Evolutionary conservation across 2,113 vertebrate genomes (phyloP).

Genomic region (Ailuropoda melanoleuca): DNA sequence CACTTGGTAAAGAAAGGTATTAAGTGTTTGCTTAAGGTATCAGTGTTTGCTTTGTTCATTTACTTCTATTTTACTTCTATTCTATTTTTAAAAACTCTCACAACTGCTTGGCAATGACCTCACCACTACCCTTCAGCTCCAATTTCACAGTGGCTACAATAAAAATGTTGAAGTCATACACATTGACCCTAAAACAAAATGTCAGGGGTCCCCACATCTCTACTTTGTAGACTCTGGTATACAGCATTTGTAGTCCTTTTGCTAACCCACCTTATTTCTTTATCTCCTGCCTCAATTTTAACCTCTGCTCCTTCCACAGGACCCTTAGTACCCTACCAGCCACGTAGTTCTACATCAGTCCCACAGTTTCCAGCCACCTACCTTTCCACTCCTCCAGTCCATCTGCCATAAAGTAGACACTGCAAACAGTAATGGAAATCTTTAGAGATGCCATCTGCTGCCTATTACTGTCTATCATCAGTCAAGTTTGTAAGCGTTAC

Average conservation of each 20-base stretch:
- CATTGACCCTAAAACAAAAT: neutral
- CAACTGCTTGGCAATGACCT: neutral
- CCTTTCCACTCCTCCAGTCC: neutral
- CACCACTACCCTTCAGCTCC: neutral
- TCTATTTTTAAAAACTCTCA: no score
- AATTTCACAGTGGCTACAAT: neutral
- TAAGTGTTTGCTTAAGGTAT: no score
- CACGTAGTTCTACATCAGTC: neutral
- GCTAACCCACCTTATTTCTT: neutral
- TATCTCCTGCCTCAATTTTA: neutral
- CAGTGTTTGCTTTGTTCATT: constrained; percentile 78
- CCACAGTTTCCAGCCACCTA: neutral
- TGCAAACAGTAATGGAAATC: neutral
- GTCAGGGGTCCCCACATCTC: neutral
- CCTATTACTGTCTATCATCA: neutral
- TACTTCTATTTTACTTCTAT: constrained; percentile 60
- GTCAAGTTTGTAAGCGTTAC: neutral
- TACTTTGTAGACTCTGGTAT: neutral
- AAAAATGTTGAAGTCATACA: neutral
- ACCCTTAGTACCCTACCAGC: neutral
- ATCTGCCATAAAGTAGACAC: neutral
- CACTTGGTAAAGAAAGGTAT: constrained; percentile 80
- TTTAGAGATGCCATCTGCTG: neutral
- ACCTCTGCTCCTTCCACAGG: neutral
- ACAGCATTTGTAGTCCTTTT: neutral